A percentile compares a stretch with the other conserved stretches of the same genome.
Evolutionary conservation across 2,888 invertebrate species (phyloP).

Genomic region (Lypha dubia): DNA sequence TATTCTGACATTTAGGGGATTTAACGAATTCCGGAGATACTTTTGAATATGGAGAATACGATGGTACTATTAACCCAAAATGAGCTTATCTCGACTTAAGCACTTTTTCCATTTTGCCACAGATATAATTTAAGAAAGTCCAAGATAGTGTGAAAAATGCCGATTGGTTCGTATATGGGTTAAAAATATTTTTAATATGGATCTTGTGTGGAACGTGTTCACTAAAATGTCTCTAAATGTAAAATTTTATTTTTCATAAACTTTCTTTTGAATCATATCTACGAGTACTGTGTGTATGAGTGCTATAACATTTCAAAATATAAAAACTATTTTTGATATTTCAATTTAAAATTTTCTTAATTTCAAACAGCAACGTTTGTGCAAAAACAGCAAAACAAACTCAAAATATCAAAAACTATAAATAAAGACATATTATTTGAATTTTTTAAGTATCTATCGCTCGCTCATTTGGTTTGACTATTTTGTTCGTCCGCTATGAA

Average conservation of each 20-base stretch:
- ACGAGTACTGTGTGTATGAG: background rate
- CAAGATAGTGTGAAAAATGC: too few relatives aligned
- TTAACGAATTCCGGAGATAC: too few relatives aligned
- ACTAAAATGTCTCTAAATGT: background rate
- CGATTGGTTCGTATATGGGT: background rate
- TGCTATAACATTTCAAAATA: conserved; percentile 1
- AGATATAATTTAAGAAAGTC: too few relatives aligned
- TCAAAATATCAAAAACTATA: conserved; percentile 11
- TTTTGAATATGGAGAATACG: too few relatives aligned
- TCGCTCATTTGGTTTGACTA: background rate
- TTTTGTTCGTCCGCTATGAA: background rate
- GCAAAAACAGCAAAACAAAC: background rate
- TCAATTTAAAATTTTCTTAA: conserved; percentile 23
- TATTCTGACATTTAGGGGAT: too few relatives aligned
- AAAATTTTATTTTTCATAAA: background rate
- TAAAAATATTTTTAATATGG: background rate
- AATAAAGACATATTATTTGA: conserved; percentile 30
- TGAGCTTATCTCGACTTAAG: too few relatives aligned
- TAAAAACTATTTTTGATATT: conserved; percentile 5
- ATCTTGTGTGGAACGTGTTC: background rate
- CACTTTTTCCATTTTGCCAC: too few relatives aligned
- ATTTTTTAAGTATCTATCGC: background rate
- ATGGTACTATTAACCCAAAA: too few relatives aligned
- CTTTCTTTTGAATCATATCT: background rate
- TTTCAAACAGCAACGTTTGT: conserved; percentile 29